These are phyloP conservation scores for Sorex araneus DNA, from an alignment of 2,113 vertebrate genomes.

Conservation along the genomic window DNA sequence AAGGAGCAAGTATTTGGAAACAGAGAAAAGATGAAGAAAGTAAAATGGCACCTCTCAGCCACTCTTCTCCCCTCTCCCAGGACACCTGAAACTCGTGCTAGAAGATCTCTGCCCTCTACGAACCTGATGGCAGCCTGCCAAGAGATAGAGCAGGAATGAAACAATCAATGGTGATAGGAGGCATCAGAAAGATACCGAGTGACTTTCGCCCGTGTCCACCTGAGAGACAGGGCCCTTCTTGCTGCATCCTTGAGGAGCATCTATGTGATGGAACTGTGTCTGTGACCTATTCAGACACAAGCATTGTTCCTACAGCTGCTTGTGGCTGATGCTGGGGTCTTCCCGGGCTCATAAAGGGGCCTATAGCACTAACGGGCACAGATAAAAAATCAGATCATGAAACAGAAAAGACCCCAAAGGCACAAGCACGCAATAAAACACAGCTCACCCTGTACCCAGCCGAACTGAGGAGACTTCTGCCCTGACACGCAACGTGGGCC, in stretches of 20 bases:
- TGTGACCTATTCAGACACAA: fast-evolving
- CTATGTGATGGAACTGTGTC: not conserved
- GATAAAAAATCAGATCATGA: not conserved
- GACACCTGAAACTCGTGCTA: not conserved
- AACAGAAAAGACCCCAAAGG: not conserved
- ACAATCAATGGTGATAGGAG: not conserved
- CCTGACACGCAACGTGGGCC: fast-evolving
- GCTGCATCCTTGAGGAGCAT: not conserved
- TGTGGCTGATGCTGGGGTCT: not conserved
- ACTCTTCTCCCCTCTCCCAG: not conserved
- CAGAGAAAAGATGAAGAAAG: not conserved
- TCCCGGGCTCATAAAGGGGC: not conserved
- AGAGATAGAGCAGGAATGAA: not conserved
- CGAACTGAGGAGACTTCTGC: not conserved
- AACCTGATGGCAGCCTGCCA: not conserved
- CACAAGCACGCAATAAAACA: not conserved
- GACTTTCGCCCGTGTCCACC: not conserved
- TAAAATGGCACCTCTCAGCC: not conserved
- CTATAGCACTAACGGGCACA: not conserved
- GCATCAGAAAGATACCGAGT: not conserved
- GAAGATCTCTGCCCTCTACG: slow-evolving; percentile 8
- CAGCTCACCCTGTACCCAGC: not conserved
- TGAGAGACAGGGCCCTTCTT: not conserved
- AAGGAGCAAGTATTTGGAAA: not conserved
- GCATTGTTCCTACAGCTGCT: not conserved